phyloP scores from a whole-genome alignment of 2,888 invertebrate genomes.

The Phymatocera aterrima region DNA sequence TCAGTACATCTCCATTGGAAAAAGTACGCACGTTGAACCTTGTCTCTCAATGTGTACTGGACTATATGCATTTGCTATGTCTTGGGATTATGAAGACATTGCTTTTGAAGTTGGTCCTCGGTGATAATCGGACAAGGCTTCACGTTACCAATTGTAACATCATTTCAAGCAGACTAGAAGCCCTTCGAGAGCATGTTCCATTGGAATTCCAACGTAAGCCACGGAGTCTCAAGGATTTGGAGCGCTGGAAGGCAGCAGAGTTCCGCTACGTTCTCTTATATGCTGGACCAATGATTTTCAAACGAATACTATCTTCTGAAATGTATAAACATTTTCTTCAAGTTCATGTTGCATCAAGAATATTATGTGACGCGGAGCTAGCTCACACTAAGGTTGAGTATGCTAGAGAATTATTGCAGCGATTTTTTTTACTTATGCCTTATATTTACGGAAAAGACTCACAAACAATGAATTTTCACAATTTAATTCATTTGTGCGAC shows the following conservation, averaged over 20 bases:
- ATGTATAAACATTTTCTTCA: conserved; percentile 42
- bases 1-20: conserved; percentile 20
- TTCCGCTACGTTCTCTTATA: conserved; percentile 50
- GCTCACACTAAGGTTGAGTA: not conserved
- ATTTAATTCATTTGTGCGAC: conserved; percentile 47
- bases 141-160: not conserved
- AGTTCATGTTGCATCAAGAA: conserved; percentile 29
- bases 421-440: conserved; percentile 31
- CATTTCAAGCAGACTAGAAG: not conserved
- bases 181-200: conserved; percentile 46
- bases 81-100: conserved; percentile 42
- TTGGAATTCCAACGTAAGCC: conserved; percentile 50
- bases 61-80: conserved; percentile 47
- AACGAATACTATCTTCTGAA: not conserved
- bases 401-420: conserved; percentile 11
- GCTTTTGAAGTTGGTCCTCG: conserved; percentile 32
- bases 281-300: conserved; percentile 41
- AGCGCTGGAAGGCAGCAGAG: conserved; percentile 53
- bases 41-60: conserved; percentile 25
- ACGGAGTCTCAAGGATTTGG: conserved; percentile 43
- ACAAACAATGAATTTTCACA: conserved; percentile 48
- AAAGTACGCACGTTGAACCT: conserved; percentile 12
- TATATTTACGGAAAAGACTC: conserved; percentile 40
- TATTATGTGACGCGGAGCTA: conserved; percentile 29
- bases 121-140: not conserved